Conservation (phyloP, 2,113 vertebrate species). For the Peromyscus polionotus region DNA sequence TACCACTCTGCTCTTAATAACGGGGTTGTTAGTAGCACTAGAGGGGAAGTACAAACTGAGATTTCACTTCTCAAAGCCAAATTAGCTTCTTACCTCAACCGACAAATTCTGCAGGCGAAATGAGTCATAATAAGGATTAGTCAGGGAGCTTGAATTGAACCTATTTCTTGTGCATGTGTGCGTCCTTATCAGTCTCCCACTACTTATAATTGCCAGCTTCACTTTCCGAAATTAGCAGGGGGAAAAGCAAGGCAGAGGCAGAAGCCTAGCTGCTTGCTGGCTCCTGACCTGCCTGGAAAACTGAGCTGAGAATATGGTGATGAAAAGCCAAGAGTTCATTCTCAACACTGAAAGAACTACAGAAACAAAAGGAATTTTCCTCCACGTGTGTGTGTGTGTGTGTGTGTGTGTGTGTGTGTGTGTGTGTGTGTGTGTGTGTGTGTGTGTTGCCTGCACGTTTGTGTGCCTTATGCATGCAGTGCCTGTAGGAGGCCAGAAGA, state of each 20-base stretch:
- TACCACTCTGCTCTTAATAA: conserved; percentile 58
- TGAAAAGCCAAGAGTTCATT: neutral
- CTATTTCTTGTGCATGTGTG: conserved; percentile 63
- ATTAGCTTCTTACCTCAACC: conserved; percentile 83
- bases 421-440: neutral
- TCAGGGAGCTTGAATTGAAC: conserved; percentile 82
- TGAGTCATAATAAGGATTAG: conserved; percentile 85
- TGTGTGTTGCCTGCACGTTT: neutral
- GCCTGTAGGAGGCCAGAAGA: neutral
- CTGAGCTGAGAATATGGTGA: neutral
- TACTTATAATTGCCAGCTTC: conserved; percentile 80
- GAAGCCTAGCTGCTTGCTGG: neutral
- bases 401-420: neutral
- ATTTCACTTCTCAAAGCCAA: conserved; percentile 80
- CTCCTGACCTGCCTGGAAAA: conserved; percentile 48
- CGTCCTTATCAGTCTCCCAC: conserved; percentile 64
- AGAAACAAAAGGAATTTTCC: neutral
- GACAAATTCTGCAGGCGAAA: conserved; percentile 80
- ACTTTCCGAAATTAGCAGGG: conserved; percentile 75
- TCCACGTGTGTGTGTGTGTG: neutral
- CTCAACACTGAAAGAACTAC: neutral
- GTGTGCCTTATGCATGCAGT: neutral
- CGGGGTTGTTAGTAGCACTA: conserved; percentile 57
- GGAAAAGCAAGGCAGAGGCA: conserved; percentile 53
- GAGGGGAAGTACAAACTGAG: conserved; percentile 45